Conservation (phyloP, 1,140 invertebrate genomes). For the Sarcophaga peregrina region DNA sequence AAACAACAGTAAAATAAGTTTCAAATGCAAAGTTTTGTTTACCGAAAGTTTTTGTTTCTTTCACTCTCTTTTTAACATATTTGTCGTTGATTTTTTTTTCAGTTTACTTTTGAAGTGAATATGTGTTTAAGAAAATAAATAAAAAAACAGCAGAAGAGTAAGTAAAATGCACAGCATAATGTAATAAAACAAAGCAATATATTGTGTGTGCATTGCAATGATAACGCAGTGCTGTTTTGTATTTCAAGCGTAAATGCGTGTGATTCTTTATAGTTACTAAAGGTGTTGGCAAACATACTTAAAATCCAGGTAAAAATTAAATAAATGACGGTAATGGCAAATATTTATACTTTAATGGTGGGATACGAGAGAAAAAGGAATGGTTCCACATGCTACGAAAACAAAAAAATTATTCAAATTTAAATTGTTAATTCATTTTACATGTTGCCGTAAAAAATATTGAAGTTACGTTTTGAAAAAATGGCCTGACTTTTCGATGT, state of each 20-base stretch:
- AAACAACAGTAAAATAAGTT: not conserved
- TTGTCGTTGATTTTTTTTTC: constrained; percentile 2
- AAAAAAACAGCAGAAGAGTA: not conserved
- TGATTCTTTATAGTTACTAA: not conserved
- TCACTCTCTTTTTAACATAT: not conserved
- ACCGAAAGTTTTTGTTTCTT: not conserved
- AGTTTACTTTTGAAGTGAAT: constrained; percentile 14
- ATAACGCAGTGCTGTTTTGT: not conserved
- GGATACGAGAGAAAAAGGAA: no score
- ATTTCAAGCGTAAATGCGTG: not conserved
- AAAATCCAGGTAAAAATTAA: not conserved
- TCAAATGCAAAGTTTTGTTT: not conserved
- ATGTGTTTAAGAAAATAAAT: not conserved
- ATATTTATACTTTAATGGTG: not conserved
- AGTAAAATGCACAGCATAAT: no score
- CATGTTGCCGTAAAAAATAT: no score
- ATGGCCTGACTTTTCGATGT: no score
- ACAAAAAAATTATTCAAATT: no score
- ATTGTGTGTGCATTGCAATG: not conserved
- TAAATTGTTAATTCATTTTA: no score
- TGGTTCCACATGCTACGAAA: no score
- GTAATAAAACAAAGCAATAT: not conserved
- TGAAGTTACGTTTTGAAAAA: no score
- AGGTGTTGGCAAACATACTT: constrained; percentile 14
- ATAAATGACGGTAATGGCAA: constrained; percentile 1